Conservation (phyloP, 2,797 vertebrate species). For the Amblyraja radiata region DNA sequence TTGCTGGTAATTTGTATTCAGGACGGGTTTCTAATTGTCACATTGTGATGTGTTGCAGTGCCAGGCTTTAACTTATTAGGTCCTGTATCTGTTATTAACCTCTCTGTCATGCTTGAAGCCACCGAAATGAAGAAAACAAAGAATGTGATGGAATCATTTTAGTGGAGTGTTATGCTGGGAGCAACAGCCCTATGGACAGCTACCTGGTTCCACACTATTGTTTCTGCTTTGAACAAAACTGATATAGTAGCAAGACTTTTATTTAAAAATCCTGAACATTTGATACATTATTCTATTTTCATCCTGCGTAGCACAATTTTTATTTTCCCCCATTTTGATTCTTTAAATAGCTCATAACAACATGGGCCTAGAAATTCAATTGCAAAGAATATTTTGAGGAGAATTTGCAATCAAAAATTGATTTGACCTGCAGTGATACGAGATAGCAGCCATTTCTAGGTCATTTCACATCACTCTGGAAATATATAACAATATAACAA, state of each 20-base stretch:
- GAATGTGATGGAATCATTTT: constrained; percentile 34
- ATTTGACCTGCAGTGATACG: too few relatives aligned
- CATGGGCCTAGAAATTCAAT: too few relatives aligned
- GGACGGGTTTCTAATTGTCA: constrained; percentile 30
- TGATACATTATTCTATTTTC: not conserved
- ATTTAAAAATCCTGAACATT: not conserved
- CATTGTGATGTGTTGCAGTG: constrained; percentile 34
- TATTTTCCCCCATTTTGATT: not conserved
- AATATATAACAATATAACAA: too few relatives aligned
- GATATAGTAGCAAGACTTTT: not conserved
- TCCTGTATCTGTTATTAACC: constrained; percentile 36
- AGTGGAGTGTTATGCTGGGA: constrained; percentile 2
- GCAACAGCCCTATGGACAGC: not conserved
- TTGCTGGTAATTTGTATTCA: constrained; percentile 23
- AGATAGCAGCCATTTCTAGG: too few relatives aligned
- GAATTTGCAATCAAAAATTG: too few relatives aligned
- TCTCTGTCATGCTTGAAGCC: constrained; percentile 28
- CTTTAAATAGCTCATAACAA: too few relatives aligned
- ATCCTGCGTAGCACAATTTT: not conserved
- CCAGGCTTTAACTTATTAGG: constrained; percentile 32
- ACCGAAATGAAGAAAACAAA: constrained; percentile 7
- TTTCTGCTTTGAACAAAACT: not conserved
- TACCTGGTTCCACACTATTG: not conserved
- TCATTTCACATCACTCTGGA: too few relatives aligned
- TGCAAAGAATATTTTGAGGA: too few relatives aligned